Percentiles rank a stretch among this genome's conserved stretches.
Conservation (phyloP, 2,797 vertebrate species). For the Poecilia wingei region DNA sequence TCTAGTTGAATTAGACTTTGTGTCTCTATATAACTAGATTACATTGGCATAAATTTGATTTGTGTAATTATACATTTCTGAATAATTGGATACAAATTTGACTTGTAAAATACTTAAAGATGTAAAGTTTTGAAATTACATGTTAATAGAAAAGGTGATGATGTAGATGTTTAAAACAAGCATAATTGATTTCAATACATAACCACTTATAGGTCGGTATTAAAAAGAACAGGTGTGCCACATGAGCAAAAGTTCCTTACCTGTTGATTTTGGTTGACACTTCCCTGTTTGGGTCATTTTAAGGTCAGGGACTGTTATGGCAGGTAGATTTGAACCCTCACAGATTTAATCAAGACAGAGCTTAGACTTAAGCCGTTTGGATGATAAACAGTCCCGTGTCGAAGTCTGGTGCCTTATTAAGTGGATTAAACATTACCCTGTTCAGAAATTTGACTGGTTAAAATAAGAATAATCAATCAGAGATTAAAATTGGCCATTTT, state of each 20-base stretch:
- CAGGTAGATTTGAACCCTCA: not conserved
- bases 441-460: not conserved
- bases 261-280: conserved; percentile 26
- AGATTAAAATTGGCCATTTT: not conserved
- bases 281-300: conserved; percentile 3
- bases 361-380: not conserved
- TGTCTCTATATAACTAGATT: not conserved
- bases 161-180: not conserved
- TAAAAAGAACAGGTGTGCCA: not conserved
- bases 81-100: not conserved
- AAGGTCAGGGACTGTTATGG: conserved; percentile 33
- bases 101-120: not conserved
- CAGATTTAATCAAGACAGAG: not conserved
- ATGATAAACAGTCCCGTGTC: not conserved
- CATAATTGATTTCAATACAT: not conserved
- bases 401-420: not conserved
- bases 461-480: not conserved
- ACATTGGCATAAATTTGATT: not conserved
- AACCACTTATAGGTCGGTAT: not conserved
- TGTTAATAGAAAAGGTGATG: not conserved
- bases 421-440: not conserved
- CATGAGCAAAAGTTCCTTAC: not conserved
- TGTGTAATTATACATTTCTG: not conserved
- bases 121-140: not conserved
- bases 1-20: not conserved